A percentile compares a stretch with the other conserved stretches of the same genome.
phyloP scores from a whole-genome alignment of 2,797 vertebrate species.

The Selene dorsalis region DNA sequence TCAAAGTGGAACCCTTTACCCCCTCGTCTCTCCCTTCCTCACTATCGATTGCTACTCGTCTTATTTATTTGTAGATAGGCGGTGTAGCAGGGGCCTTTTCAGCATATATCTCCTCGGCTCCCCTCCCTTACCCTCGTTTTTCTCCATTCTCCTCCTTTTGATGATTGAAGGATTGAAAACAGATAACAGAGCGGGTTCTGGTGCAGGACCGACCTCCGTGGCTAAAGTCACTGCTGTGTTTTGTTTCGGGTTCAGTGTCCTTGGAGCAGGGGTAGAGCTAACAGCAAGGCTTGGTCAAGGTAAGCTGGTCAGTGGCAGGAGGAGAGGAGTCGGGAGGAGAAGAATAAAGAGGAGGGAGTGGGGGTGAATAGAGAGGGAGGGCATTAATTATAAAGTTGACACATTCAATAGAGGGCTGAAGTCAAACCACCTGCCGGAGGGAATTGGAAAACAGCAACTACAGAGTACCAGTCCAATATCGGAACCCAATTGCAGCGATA shows the following conservation, averaged over 20 bases:
- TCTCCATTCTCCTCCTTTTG: slow-evolving; percentile 46
- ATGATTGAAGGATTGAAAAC: slow-evolving; percentile 79
- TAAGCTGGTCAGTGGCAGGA: slow-evolving; percentile 57
- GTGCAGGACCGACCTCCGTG: slow-evolving; percentile 56
- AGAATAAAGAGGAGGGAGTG: slow-evolving; percentile 52
- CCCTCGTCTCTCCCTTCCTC: slow-evolving; percentile 34
- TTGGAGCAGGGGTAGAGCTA: slow-evolving; percentile 57
- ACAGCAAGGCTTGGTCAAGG: slow-evolving; percentile 38
- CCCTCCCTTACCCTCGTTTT: not conserved
- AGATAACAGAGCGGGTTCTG: slow-evolving; percentile 71
- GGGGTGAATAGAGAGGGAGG: slow-evolving; percentile 64
- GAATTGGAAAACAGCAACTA: slow-evolving; percentile 69
- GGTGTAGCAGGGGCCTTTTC: slow-evolving; percentile 57
- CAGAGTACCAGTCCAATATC: slow-evolving; percentile 57
- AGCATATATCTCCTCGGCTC: slow-evolving; percentile 52
- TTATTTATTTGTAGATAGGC: slow-evolving; percentile 58
- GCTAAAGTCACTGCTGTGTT: slow-evolving; percentile 57
- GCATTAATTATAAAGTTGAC: slow-evolving; percentile 78
- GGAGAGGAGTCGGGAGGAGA: slow-evolving; percentile 43
- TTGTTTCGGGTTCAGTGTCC: slow-evolving; percentile 66
- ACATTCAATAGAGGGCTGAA: slow-evolving; percentile 72
- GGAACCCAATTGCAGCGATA: slow-evolving; percentile 45
- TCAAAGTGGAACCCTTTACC: slow-evolving; percentile 57
- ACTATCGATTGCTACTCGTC: slow-evolving; percentile 60
- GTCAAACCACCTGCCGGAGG: slow-evolving; percentile 66